Base-by-base conservation (phyloP, 2,797 vertebrate genomes). In the Furcifer pardalis region DNA sequence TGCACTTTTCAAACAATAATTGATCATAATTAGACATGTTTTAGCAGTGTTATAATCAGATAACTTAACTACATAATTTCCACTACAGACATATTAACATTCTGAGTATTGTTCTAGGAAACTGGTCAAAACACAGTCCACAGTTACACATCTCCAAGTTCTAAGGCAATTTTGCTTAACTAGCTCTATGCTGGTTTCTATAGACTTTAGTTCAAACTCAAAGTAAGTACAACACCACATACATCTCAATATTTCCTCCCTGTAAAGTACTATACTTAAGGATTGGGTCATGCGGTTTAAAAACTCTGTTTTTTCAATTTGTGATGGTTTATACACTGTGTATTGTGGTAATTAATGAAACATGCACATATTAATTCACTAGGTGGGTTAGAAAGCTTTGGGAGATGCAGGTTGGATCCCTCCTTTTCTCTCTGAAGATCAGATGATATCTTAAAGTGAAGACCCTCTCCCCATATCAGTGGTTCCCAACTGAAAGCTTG, bases 1-100 rank as follows among this genome's bases (percentile, higher is more conserved):
- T 17, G 37, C 19, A 3, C 17, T 79, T 0, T 82, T 84, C 74
- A 27, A 86, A 30, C 46, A 72, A 85, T 88, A n/a, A 71, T 77
- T 0, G 1, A 46, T 87, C 65, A 46, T 60, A 42, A 75, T 81
- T 69, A 82, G 65, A 77, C 30, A 87, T 81, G 19, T 6, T 81
- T 65, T 49, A 66, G 37, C 0, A 80, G 42, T 82, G 42, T 17
- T 8, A 32, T 17, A 82, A 56, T 81, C 44, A 59, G 74, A 76
- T 68, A 32, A 76, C 17, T 46, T 83, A 32, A 25, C 46, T 62
- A 37, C 46, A 68, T 42, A 7, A 77, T 83, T 63, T 63, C 62
- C 10, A n/a, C 17, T 42, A 25, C 63, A 80, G 85, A 63, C 0
- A 30, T 75, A 80, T 32, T n/a, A 56, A 40, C 76, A 2, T 60